phyloP scores from a whole-genome alignment of 2,888 invertebrate species.

The Apeira syringaria region DNA sequence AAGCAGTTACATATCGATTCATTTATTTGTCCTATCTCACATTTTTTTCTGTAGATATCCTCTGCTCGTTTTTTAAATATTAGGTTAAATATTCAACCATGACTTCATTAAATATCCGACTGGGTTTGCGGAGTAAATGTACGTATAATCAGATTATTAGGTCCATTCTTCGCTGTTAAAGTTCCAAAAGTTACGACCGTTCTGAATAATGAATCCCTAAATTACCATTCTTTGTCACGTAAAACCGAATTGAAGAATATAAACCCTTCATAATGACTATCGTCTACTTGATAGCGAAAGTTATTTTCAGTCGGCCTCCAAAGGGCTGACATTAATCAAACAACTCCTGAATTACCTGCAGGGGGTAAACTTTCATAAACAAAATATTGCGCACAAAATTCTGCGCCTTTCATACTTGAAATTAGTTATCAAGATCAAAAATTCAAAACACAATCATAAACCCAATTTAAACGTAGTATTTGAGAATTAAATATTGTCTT shows the following conservation, averaged over 20 bases:
- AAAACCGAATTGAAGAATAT: conserved; percentile 21
- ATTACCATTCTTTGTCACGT: conserved; percentile 19
- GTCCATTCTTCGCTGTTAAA: not conserved
- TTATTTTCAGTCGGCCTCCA: conserved; percentile 24
- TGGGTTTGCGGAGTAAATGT: no score
- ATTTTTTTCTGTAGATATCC: no score
- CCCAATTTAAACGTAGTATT: no score
- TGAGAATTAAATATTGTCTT: no score
- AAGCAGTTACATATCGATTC: no score
- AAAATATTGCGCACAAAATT: conserved; percentile 41
- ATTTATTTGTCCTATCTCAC: no score
- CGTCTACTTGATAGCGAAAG: conserved; percentile 32
- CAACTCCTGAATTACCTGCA: conserved; percentile 43
- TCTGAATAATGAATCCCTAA: conserved; percentile 16
- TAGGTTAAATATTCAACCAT: no score
- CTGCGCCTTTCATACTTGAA: conserved; percentile 40
- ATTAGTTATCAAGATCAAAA: conserved; percentile 32
- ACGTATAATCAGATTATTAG: not conserved
- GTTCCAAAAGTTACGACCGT: conserved; percentile 5
- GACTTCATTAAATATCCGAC: no score
- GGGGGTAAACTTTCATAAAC: conserved; percentile 39
- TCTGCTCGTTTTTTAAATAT: no score
- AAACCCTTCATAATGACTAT: conserved; percentile 27
- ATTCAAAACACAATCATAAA: conserved; percentile 16
- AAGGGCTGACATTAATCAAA: conserved; percentile 44